phyloP scores from a whole-genome alignment of 2,113 vertebrate species.

The Tachysurus fulvidraco region DNA sequence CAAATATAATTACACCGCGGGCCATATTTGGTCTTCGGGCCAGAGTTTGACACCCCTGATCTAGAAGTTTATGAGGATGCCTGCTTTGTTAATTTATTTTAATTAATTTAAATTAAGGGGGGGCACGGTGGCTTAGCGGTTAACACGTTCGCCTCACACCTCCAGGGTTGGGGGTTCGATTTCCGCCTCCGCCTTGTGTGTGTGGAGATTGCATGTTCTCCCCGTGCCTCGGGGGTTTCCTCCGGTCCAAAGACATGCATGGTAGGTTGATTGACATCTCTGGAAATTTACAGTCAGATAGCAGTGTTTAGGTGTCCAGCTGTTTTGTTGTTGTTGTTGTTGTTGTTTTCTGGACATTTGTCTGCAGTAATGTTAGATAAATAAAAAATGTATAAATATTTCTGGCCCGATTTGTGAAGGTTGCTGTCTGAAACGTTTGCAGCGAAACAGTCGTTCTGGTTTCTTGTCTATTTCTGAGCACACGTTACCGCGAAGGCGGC shows the following conservation, averaged over 20 bases:
- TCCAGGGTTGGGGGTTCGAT: too few species aligned
- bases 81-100: neutral
- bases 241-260: too few species aligned
- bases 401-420: neutral
- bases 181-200: too few species aligned
- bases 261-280: too few species aligned
- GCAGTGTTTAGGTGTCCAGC: neutral
- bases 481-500: neutral
- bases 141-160: too few species aligned
- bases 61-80: neutral
- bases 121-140: too few species aligned
- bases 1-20: too few species aligned
- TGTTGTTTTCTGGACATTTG: neutral
- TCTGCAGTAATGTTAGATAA: neutral
- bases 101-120: too few species aligned
- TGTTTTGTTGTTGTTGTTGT: neutral
- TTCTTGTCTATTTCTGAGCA: constrained; percentile 18
- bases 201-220: too few species aligned
- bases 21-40: too few species aligned
- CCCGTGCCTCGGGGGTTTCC: too few species aligned
- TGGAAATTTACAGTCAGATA: neutral
- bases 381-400: neutral
- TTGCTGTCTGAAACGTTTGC: neutral
- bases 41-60: too few species aligned
- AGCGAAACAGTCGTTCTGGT: neutral